Evolutionary conservation across 2,888 invertebrate species (phyloP), one percentile per base, ranked within the genome.

Genomic region (Ochropacha duplaris): DNA sequence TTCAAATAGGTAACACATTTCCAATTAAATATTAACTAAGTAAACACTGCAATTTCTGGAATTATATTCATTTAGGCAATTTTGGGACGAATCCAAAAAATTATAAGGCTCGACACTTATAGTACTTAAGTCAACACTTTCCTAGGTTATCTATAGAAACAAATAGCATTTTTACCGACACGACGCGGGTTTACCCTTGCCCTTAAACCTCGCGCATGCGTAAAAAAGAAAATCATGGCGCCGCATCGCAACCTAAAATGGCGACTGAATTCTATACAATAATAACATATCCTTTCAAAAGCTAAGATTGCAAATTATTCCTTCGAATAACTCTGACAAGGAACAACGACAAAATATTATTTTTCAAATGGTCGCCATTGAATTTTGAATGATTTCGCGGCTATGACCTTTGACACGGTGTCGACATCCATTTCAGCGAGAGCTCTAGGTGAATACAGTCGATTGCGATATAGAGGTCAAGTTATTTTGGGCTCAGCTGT

Each of bases 141-240:
- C 2, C 24, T 5, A 24, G 24, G 3, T 2, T 24, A 24, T 2
- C 2, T 24, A 24, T 4, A 24, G 5, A 4, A 5, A 24, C 5
- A 24, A 24, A 24, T 24, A 5, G 24, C 24, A 24, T 24, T 24
- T 5, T 5, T 2, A 4, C 24, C 24, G 24, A 24, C 24, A 9
- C 39, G 39, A 44, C 9, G 8, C 12, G 39, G 3, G 44, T 70
- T 82, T 83, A 84, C 87, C 86, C 86, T 86, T 88, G 84, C 83
- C 86, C 84, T 86, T 87, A 81, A 67, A 54, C 59, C 57, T 19
- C 57, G 71, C 89, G 88, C 90, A 89, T 90, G 90, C 90, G 90
- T 78, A 60, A 44, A 64, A 54, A 51, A 56, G 60, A 60, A 54
- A 36, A n/a, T 36, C 50, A 49, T 61, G 54, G 55, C 61, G 55